Evolutionary conservation across 2,113 vertebrate genomes (phyloP), one percentile per base, ranked within the genome.

Genomic region (Ammodramus savannarum): DNA sequence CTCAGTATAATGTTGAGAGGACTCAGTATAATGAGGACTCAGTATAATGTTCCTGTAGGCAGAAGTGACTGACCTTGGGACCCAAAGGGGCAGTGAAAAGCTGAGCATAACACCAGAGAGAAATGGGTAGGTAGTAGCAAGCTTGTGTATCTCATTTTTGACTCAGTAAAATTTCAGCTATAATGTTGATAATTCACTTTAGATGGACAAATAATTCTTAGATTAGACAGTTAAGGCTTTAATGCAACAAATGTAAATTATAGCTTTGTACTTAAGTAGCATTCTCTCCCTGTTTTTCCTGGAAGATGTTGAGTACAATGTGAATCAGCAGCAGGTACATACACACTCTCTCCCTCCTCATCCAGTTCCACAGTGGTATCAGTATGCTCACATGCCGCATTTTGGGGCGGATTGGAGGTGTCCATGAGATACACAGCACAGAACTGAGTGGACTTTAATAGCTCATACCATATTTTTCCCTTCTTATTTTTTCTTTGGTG

Each of bases 31-130:
- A 51, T 69, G 73, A 58, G 26, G 10, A 52, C 25, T 94, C 25
- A 10, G n/a, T 63, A 0, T 43, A 23, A 11, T 0, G 0, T 62
- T 69, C 8, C 20, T 36, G 7, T 54, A 32, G 27, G 23, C 34
- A 51, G 41, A 72, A 58, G 12, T 59, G 21, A 25, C 34, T 83
- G 54, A 61, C 3, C 11, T 34, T 68, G 21, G 39, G 6, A 55
- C 20, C 10, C 8, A 23, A 72, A 68, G 34, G 22, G 29, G 4
- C 43, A 78, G 34, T 16, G 20, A 20, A 63, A 82, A 22, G 4
- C 29, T 78, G n/a, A 62, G 46, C 7, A 3, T 20, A 62, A 29
- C n/a, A 49, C 34, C 49, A 85, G 34, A 71, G 41, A 66, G 6
- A 63, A 72, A 59, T 23, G 12, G 7, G 4, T 67, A 46, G 11